Percentiles rank a stretch among this genome's conserved stretches.
Conservation (phyloP, 2,797 vertebrate species). For the Enteromius treurensis region DNA sequence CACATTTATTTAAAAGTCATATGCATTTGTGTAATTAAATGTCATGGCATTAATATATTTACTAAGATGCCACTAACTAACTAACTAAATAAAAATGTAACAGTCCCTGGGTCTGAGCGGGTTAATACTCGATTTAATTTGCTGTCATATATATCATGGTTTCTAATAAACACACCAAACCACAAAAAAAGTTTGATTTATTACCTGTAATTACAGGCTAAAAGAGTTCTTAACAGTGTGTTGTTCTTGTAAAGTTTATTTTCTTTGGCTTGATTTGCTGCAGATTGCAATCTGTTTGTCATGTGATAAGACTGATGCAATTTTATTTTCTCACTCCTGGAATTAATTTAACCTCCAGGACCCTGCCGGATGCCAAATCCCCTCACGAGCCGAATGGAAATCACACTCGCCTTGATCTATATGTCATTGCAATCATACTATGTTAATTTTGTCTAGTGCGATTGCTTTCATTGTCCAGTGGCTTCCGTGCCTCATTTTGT, state of each 20-base stretch:
- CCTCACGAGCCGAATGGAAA: not conserved
- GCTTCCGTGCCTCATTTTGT: slow-evolving; percentile 8
- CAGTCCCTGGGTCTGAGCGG: not conserved
- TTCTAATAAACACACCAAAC: not conserved
- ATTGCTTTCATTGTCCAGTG: not conserved
- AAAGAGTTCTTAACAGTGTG: not conserved
- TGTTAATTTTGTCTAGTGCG: not conserved
- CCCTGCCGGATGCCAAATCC: not conserved
- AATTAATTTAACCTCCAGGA: not conserved
- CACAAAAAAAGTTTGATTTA: not conserved
- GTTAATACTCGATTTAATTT: not conserved
- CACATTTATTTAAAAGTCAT: not conserved
- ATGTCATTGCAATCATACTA: not conserved
- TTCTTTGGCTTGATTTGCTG: slow-evolving; percentile 10
- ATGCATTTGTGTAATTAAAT: not conserved
- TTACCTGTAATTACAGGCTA: not conserved
- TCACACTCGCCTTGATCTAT: not conserved
- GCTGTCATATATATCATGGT: not conserved
- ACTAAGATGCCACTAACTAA: not conserved
- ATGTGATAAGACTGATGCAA: not conserved
- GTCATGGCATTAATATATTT: not conserved
- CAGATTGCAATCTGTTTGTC: not conserved
- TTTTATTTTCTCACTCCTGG: not conserved
- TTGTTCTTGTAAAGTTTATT: slow-evolving; percentile 9
- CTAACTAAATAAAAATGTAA: not conserved